phyloP scores from a whole-genome alignment of 2,797 vertebrate genomes.

The Rhinella marina region DNA sequence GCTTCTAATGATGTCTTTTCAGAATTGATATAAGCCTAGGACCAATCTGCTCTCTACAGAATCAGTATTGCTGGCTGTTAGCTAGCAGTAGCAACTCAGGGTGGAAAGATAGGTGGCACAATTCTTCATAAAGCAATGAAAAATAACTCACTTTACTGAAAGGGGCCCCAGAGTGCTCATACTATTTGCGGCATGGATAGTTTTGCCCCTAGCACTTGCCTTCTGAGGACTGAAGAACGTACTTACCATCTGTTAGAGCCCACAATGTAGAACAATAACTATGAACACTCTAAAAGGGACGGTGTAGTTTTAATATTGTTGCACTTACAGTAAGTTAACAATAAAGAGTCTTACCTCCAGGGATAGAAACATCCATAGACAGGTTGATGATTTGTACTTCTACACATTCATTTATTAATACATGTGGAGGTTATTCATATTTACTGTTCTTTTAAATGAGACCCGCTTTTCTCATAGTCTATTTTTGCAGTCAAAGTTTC shows the following conservation, averaged over 20 bases:
- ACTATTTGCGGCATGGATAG: background rate
- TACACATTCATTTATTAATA: background rate
- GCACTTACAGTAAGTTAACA: background rate
- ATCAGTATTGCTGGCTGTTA: background rate
- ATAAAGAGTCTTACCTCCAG: slow-evolving; percentile 2
- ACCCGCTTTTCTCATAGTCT: background rate
- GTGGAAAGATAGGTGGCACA: background rate
- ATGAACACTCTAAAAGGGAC: background rate
- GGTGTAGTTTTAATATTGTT: background rate
- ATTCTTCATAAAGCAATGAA: background rate
- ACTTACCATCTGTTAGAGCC: slow-evolving; percentile 15
- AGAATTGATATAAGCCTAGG: background rate
- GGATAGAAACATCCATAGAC: background rate
- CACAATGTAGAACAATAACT: background rate
- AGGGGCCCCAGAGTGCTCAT: background rate
- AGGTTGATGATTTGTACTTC: background rate
- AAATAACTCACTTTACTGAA: background rate
- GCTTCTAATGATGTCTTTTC: background rate
- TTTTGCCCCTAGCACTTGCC: slow-evolving; percentile 1
- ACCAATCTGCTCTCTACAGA: background rate
- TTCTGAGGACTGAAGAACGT: background rate
- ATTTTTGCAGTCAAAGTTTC: background rate
- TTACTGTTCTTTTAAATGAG: background rate
- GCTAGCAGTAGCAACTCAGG: background rate
- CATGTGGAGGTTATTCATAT: background rate